A percentile compares a stretch with the other conserved stretches of the same genome.
phyloP scores from a whole-genome alignment of 1,140 invertebrate genomes.

The Drosophila jambulina region DNA sequence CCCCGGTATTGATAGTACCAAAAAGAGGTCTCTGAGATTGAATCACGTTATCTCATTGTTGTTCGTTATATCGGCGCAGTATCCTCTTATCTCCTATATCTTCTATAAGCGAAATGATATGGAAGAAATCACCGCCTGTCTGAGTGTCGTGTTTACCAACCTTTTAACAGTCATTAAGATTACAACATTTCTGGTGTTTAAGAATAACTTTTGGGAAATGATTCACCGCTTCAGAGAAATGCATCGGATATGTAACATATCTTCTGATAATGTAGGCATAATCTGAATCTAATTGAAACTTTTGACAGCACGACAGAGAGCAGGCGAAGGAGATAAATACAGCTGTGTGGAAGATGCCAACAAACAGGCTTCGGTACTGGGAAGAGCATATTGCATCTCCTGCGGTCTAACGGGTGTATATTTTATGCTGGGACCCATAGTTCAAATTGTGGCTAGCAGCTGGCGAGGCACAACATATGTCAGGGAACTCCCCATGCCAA shows the following conservation, averaged over 20 bases:
- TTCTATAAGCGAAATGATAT: constrained; percentile 67
- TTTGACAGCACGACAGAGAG: constrained; percentile 39
- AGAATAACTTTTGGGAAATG: constrained; percentile 60
- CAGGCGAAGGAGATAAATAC: not conserved
- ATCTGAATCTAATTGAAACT: constrained; percentile 15
- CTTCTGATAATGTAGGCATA: not conserved
- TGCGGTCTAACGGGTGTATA: constrained; percentile 68
- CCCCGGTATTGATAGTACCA: constrained; percentile 1
- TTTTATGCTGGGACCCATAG: constrained; percentile 68
- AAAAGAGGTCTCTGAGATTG: constrained; percentile 8
- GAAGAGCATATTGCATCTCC: constrained; percentile 62
- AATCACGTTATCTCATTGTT: constrained; percentile 54
- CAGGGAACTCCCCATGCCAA: constrained; percentile 73
- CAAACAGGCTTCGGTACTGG: constrained; percentile 50
- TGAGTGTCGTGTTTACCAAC: constrained; percentile 76
- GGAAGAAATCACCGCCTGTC: constrained; percentile 65
- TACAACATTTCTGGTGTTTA: constrained; percentile 67
- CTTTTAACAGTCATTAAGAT: constrained; percentile 73
- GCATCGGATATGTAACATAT: constrained; percentile 62
- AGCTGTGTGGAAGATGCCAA: constrained; percentile 55
- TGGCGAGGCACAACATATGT: constrained; percentile 25
- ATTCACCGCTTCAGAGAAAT: constrained; percentile 67
- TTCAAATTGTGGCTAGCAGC: constrained; percentile 50
- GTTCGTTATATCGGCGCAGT: constrained; percentile 74
- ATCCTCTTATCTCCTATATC: constrained; percentile 64